Percentiles rank a stretch among this genome's conserved stretches.
phyloP scores from a whole-genome alignment of 2,113 vertebrate species.

The Phylloscopus trochilus region DNA sequence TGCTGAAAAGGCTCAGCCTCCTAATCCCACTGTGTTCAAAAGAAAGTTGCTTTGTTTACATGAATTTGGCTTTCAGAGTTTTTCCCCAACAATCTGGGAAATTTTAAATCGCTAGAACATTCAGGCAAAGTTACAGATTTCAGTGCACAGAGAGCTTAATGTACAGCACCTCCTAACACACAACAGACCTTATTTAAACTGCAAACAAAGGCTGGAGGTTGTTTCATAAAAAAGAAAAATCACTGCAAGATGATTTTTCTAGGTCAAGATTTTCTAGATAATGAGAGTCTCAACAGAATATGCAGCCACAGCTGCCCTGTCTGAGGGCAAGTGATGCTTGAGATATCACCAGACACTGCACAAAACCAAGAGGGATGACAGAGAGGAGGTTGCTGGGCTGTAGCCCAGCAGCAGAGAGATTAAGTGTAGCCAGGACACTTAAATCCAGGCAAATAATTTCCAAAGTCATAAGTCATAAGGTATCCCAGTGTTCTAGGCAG shows the following conservation, averaged over 20 bases:
- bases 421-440: neutral
- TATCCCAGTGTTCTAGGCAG: neutral
- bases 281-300: neutral
- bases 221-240: neutral
- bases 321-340: neutral
- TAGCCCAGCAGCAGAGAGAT: constrained; percentile 19
- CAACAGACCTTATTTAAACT: neutral
- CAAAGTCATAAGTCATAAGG: neutral
- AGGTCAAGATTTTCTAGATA: neutral
- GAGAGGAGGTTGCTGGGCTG: constrained; percentile 23
- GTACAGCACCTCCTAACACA: neutral
- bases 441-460: constrained; percentile 11
- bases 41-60: neutral
- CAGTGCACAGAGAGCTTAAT: neutral
- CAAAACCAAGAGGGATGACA: neutral
- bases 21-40: neutral
- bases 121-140: neutral
- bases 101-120: neutral
- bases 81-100: neutral
- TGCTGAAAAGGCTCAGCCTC: neutral
- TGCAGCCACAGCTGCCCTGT: neutral
- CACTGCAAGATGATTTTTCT: neutral
- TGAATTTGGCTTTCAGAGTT: neutral
- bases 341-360: neutral
- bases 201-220: neutral